Evolutionary conservation across 2,113 vertebrate genomes (phyloP).

Genomic region (Corapipo altera): DNA sequence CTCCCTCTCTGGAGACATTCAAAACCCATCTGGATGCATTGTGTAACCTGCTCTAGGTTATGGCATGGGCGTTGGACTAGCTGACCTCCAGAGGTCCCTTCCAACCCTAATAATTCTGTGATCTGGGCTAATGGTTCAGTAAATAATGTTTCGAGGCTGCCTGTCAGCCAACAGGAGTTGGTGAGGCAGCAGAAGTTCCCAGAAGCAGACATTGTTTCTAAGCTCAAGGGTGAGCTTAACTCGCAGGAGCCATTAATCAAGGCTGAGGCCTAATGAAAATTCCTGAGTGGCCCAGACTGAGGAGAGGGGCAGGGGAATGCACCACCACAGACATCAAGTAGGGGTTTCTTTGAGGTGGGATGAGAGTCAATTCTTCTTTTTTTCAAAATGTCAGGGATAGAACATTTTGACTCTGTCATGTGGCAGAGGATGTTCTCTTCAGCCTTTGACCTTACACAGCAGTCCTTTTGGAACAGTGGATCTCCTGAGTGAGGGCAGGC

Average conservation of each 20-base stretch:
- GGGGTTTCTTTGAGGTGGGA: background rate
- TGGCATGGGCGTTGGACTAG: background rate
- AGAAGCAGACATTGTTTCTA: background rate
- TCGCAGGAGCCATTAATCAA: too few species aligned
- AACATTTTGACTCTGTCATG: background rate
- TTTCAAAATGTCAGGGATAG: background rate
- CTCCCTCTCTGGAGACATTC: background rate
- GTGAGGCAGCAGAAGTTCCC: background rate
- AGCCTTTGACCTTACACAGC: background rate
- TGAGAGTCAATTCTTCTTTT: background rate
- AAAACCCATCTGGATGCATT: background rate
- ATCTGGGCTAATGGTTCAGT: too few species aligned
- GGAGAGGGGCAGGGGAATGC: background rate
- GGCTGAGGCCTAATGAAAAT: background rate
- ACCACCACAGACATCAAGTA: background rate
- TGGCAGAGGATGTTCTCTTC: background rate
- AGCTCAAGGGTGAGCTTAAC: background rate
- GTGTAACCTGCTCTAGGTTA: background rate
- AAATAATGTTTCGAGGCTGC: background rate
- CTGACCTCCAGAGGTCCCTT: background rate
- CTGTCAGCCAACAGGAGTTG: background rate
- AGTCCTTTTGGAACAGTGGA: rapidly evolving
- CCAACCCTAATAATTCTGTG: background rate
- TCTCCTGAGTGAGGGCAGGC: background rate
- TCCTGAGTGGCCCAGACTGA: background rate